These are phyloP conservation scores for Scartelaos histophorus DNA, from an alignment of 2,113 vertebrate genomes.

Conservation along the genomic window DNA sequence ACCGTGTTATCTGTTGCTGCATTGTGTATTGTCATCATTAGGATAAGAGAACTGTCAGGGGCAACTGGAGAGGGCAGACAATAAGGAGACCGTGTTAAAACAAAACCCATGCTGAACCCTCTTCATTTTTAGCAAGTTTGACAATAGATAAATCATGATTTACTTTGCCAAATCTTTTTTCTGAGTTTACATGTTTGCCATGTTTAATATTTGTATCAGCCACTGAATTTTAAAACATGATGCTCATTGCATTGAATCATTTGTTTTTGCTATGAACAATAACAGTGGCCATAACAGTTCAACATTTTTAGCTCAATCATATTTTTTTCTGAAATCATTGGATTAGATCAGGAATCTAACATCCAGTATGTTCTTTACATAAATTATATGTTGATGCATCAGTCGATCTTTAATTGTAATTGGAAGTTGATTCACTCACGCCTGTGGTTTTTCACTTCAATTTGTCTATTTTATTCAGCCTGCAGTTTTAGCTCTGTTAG, in stretches of 20 bases:
- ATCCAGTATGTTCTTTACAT: conserved; percentile 15
- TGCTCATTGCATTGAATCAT: conserved; percentile 5
- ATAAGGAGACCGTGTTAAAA: conserved; percentile 30
- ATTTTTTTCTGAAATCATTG: conserved; percentile 24
- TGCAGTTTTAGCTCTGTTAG: conserved; percentile 11
- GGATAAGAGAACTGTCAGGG: conserved; percentile 47
- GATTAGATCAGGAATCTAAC: conserved; percentile 43
- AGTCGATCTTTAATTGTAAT: conserved; percentile 29
- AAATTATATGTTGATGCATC: conserved; percentile 32
- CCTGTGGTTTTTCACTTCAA: conserved; percentile 38
- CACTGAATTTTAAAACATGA: conserved; percentile 29
- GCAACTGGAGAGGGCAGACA: conserved; percentile 57
- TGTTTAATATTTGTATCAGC: conserved; percentile 47
- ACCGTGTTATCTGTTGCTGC: conserved; percentile 45
- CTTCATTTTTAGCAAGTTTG: conserved; percentile 46
- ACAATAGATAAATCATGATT: conserved; percentile 55
- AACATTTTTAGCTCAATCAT: conserved; percentile 1
- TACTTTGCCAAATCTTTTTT: conserved; percentile 63
- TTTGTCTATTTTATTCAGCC: conserved; percentile 26
- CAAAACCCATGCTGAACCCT: conserved; percentile 24
- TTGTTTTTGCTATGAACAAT: conserved; percentile 24
- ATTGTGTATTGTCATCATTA: conserved; percentile 40
- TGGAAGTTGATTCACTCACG: conserved; percentile 55
- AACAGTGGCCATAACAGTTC: conserved; percentile 23
- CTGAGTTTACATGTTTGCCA: conserved; percentile 58